Conservation (phyloP, 2,888 invertebrate species). For the Chrysotoxum bicinctum region DNA sequence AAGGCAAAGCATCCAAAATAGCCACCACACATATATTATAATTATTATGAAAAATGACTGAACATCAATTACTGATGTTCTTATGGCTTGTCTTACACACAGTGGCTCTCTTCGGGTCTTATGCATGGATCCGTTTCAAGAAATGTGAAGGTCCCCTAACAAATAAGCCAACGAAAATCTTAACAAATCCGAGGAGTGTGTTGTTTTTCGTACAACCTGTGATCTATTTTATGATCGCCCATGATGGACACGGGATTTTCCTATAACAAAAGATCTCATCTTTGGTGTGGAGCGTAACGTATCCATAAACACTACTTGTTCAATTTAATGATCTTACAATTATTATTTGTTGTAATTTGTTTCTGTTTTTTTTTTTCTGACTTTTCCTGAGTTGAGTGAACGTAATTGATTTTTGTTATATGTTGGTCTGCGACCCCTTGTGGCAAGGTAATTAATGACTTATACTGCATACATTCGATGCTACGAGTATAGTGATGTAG, state of each 20-base stretch:
- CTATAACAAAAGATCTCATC: slow-evolving; percentile 38
- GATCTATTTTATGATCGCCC: slow-evolving; percentile 66
- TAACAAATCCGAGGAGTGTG: slow-evolving; percentile 12
- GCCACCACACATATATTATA: slow-evolving; percentile 61
- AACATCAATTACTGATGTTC: slow-evolving; percentile 63
- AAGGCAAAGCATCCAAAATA: slow-evolving; percentile 39
- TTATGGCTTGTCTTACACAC: neutral
- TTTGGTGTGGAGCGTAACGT: slow-evolving; percentile 51
- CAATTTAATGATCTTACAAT: slow-evolving; percentile 72
- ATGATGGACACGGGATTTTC: slow-evolving; percentile 48
- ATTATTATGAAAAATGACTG: slow-evolving; percentile 70
- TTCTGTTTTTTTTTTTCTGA: slow-evolving; percentile 14
- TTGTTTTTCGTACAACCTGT: slow-evolving; percentile 44
- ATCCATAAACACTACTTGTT: slow-evolving; percentile 71
- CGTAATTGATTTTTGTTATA: slow-evolving; percentile 68
- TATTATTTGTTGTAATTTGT: slow-evolving; percentile 71
- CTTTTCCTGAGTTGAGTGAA: slow-evolving; percentile 36
- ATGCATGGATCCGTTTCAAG: slow-evolving; percentile 11
- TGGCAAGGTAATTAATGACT: slow-evolving; percentile 62
- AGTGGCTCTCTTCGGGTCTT: slow-evolving; percentile 43
- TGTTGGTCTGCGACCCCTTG: slow-evolving; percentile 59
- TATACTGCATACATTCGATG: slow-evolving; percentile 3
- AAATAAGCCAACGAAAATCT: slow-evolving; percentile 18
- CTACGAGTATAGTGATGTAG: neutral
- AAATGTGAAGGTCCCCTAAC: slow-evolving; percentile 20